phyloP scores from a whole-genome alignment of 2,888 invertebrate genomes.

The Dicyrtomina minuta region DNA sequence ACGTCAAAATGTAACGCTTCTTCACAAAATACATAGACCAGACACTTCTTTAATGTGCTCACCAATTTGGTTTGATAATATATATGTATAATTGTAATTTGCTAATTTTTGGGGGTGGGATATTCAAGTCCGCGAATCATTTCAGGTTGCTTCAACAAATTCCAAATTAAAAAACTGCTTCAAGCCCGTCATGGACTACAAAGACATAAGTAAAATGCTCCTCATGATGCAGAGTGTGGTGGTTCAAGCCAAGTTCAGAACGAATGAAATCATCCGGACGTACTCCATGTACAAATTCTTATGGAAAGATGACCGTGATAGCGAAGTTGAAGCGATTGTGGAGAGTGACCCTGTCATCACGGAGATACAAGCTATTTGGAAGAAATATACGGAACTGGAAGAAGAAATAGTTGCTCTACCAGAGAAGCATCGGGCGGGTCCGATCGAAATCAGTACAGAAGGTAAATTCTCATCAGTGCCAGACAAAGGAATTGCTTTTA shows the following conservation, averaged over 20 bases:
- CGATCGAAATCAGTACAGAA: constrained; percentile 69
- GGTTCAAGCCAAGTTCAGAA: constrained; percentile 39
- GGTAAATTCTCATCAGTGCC: not conserved
- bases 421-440: constrained; percentile 68
- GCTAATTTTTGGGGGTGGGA: too few relatives aligned
- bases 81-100: too few relatives aligned
- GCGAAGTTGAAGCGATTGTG: constrained; percentile 69
- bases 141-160: constrained; percentile 45
- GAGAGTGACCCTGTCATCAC: constrained; percentile 71
- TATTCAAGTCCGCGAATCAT: constrained; percentile 40
- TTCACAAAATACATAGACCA: too few relatives aligned
- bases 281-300: constrained; percentile 67
- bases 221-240: constrained; percentile 51
- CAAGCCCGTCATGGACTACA: constrained; percentile 72
- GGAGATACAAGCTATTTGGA: constrained; percentile 73
- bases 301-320: constrained; percentile 73
- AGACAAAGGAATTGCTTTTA: too few relatives aligned
- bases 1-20: too few relatives aligned
- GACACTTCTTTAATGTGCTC: too few relatives aligned
- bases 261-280: constrained; percentile 56
- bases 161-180: constrained; percentile 64
- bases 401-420: constrained; percentile 64
- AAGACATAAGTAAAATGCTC: constrained; percentile 48
- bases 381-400: constrained; percentile 69
- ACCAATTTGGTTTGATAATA: too few relatives aligned